Base-by-base conservation (phyloP, 2,888 invertebrate species). In the Eremobia ochroleuca region DNA sequence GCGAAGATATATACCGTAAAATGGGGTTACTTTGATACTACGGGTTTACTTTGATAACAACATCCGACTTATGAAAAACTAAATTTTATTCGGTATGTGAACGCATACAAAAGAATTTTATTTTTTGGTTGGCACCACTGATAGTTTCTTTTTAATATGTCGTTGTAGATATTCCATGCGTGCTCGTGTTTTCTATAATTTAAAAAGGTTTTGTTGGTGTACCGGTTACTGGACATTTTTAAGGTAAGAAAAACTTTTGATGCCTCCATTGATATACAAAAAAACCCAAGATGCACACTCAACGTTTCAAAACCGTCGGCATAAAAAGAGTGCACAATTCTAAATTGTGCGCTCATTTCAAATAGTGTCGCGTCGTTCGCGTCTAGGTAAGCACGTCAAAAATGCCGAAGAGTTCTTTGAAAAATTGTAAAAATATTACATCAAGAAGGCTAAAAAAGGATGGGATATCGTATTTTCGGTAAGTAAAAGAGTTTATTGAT, bases 391-490 rank as follows among this genome's bases (percentile, higher is more conserved):
- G 25, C 6, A n/a, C 40, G 40, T n/a, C 5, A 15, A 64, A 40
- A 40, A 40, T 64, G 64, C 40, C n/a, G n/a, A 40, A 64, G n/a
- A 40, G 64, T 18, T 37, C 64, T 15, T 0, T 37, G 15, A 64
- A 0, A 64, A 40, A 64, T 40, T 64, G 64, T 64, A 37, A n/a
- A 64, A 64, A 64, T 64, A 40, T 15, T 40, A 64, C 64, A 8
- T 64, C 64, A 40, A 40, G 6, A n/a, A 40, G 0, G n/a, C 8
- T 64, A 25, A 67, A 67, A 49, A 34, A 37, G 21, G 49, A 67
- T 34, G 49, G 49, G 9, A 28, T 40, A 40, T 64, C 64, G 40
- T 64, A 64, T 9, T 64, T 64, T 40, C 64, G n/a, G 64, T 67
- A 49, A 67, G 49, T 67, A 67, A 15, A 34, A 49, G 5, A 34